Percentiles rank a stretch among this genome's conserved stretches.
These are phyloP conservation scores for Riptortus pedestris DNA, from an alignment of 1,140 invertebrate genomes.

Conservation along the genomic window DNA sequence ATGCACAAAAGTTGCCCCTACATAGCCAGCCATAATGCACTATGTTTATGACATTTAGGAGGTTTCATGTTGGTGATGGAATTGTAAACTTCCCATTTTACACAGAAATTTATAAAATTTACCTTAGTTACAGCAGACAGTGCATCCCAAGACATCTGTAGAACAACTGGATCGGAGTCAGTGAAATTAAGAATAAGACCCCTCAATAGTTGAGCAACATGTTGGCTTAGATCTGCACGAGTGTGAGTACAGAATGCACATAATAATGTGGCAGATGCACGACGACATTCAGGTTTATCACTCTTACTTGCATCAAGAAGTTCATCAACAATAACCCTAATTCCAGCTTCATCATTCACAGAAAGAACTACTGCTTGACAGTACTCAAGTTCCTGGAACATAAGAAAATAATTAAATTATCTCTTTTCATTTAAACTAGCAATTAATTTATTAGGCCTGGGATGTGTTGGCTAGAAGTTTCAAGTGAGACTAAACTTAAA, in stretches of 20 bases:
- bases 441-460: background rate
- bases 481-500: too few species aligned
- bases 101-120: too few species aligned
- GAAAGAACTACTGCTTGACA: constrained; percentile 88
- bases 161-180: constrained; percentile 58
- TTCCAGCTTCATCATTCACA: constrained; percentile 74
- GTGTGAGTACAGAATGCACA: constrained; percentile 83
- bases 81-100: too few species aligned
- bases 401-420: constrained; percentile 4
- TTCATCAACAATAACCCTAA: constrained; percentile 80
- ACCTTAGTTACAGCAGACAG: constrained; percentile 81
- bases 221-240: constrained; percentile 71
- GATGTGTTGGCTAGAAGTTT: background rate
- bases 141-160: constrained; percentile 81
- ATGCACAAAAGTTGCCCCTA: too few species aligned
- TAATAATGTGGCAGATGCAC: constrained; percentile 75
- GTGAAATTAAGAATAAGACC: constrained; percentile 78
- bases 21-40: too few species aligned
- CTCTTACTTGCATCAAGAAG: constrained; percentile 69
- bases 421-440: too few species aligned
- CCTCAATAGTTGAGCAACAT: constrained; percentile 77
- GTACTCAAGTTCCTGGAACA: constrained; percentile 66
- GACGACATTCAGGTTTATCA: constrained; percentile 46
- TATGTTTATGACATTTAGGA: too few species aligned
- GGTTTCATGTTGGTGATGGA: too few species aligned